Conservation (phyloP, 2,888 invertebrate genomes). For the Protodeltote pygarga region DNA sequence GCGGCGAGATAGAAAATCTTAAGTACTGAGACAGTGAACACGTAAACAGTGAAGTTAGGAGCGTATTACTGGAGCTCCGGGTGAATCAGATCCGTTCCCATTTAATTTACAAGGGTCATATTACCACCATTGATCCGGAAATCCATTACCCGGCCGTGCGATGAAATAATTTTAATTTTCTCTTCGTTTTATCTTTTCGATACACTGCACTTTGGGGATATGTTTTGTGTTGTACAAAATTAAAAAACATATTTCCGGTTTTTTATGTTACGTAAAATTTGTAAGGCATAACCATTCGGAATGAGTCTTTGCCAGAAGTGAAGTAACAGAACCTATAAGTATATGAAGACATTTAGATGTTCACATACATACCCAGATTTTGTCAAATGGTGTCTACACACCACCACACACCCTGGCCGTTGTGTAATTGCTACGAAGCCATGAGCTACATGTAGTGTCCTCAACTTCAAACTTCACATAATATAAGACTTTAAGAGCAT, state of each 20-base stretch:
- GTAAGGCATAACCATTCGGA: neutral
- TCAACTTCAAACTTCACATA: too few relatives aligned
- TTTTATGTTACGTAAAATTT: neutral
- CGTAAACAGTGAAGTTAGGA: conserved; percentile 43
- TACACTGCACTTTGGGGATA: conserved; percentile 35
- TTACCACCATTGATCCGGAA: conserved; percentile 62
- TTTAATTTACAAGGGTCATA: conserved; percentile 57
- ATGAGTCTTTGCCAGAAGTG: too few relatives aligned
- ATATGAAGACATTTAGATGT: too few relatives aligned
- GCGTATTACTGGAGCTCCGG: conserved; percentile 23
- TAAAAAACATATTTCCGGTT: neutral
- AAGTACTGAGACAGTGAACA: conserved; percentile 40
- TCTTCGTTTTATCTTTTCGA: conserved; percentile 51
- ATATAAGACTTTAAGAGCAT: too few relatives aligned
- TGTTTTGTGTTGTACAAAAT: conserved; percentile 6
- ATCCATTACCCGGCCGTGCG: conserved; percentile 57
- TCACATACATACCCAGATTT: too few relatives aligned
- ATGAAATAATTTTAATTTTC: conserved; percentile 56
- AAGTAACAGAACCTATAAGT: too few relatives aligned
- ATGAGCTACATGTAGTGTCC: too few relatives aligned
- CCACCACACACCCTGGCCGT: too few relatives aligned
- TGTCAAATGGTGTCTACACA: too few relatives aligned
- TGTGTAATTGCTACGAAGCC: too few relatives aligned
- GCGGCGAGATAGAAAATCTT: conserved; percentile 51
- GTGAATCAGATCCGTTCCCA: conserved; percentile 38